phyloP scores from a whole-genome alignment of 2,797 vertebrate species.

The Muscicapa striata region DNA sequence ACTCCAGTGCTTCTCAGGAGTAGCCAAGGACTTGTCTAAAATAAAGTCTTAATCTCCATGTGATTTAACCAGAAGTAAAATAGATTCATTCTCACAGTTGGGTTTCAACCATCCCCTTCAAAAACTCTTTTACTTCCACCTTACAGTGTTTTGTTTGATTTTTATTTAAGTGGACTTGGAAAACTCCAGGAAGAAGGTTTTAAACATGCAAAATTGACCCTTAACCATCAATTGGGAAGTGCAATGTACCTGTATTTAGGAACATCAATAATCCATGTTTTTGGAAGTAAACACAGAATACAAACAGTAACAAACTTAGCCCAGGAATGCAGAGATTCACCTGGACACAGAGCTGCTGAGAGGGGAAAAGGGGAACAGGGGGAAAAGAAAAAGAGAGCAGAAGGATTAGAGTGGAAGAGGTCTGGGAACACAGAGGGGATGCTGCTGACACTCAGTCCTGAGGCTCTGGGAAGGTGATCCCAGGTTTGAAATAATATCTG shows the following conservation, averaged over 20 bases:
- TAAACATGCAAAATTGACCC: background rate
- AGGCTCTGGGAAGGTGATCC: background rate
- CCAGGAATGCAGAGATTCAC: background rate
- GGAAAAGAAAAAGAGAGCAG: background rate
- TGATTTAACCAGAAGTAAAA: background rate
- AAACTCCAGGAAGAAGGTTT: background rate
- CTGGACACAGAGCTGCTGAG: background rate
- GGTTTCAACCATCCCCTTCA: background rate
- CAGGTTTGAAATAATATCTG: constrained; percentile 31
- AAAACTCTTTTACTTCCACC: background rate
- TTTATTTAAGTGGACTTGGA: background rate
- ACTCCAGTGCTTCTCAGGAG: background rate
- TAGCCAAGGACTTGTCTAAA: background rate
- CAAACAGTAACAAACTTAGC: background rate
- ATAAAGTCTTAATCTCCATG: background rate
- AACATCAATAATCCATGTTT: background rate
- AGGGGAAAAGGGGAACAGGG: background rate
- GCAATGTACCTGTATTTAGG: background rate
- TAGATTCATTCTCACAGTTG: background rate
- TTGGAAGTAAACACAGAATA: background rate
- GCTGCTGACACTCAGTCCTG: background rate
- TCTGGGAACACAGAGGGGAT: background rate
- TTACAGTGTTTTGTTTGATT: background rate
- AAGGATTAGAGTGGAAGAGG: background rate
- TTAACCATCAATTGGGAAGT: background rate